Evolutionary conservation across 2,113 vertebrate species (phyloP).

Genomic region (Eudyptes chrysolophus): DNA sequence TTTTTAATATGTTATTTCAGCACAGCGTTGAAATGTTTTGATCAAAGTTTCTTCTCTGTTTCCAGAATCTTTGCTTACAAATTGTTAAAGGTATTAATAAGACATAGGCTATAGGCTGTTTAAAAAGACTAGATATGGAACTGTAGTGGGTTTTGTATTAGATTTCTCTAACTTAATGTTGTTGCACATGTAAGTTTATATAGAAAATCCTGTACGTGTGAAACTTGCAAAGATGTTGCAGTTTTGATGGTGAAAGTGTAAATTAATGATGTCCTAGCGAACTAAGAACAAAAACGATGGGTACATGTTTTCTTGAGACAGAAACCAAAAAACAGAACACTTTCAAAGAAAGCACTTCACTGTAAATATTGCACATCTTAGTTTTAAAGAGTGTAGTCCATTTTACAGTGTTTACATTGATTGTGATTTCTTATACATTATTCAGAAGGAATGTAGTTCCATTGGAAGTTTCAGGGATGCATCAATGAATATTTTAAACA

Average conservation of each 20-base stretch:
- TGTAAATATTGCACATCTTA: neutral
- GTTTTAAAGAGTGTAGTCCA: neutral
- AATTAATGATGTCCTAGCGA: neutral
- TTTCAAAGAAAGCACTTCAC: neutral
- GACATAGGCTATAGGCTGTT: neutral
- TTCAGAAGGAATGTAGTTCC: neutral
- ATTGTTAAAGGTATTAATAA: neutral
- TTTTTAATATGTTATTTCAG: neutral
- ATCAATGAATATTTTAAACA: neutral
- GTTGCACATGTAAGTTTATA: neutral
- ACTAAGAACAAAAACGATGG: neutral
- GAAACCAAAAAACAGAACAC: neutral
- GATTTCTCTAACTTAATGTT: neutral
- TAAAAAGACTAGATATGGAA: neutral
- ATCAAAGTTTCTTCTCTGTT: neutral
- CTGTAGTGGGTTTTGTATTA: neutral
- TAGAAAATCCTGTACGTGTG: neutral
- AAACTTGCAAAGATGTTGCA: neutral
- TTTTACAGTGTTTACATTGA: neutral
- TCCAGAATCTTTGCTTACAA: neutral
- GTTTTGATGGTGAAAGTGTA: neutral
- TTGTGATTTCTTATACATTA: neutral
- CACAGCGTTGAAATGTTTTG: neutral
- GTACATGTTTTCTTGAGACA: neutral
- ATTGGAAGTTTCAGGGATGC: neutral